Conservation (phyloP, 2,797 vertebrate species). For the Ambastaia sidthimunki region DNA sequence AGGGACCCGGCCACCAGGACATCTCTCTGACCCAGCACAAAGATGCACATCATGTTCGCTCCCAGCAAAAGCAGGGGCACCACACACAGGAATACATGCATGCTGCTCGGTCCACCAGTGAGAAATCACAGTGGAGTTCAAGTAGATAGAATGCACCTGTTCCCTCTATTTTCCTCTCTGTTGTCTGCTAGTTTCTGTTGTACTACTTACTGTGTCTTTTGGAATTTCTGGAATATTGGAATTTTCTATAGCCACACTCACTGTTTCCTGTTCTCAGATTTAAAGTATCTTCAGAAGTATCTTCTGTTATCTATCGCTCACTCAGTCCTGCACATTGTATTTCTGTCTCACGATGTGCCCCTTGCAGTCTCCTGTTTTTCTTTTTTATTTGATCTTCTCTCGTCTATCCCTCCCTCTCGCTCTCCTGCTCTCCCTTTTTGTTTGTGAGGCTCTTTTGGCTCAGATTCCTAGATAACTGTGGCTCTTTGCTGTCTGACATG, state of each 20-base stretch:
- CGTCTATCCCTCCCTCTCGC: conserved; percentile 21
- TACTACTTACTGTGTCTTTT: neutral
- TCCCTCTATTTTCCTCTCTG: conserved; percentile 12
- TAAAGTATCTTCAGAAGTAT: conserved; percentile 40
- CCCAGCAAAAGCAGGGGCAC: conserved; percentile 70
- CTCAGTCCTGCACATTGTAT: conserved; percentile 76
- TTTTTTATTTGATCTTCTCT: conserved; percentile 57
- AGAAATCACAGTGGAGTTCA: conserved; percentile 15
- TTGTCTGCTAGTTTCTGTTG: conserved; percentile 33
- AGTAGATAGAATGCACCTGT: conserved; percentile 20
- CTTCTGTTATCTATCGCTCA: conserved; percentile 62
- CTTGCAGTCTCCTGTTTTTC: conserved; percentile 42
- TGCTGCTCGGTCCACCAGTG: conserved; percentile 27
- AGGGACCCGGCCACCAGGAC: conserved; percentile 73
- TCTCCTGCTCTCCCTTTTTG: conserved; percentile 55
- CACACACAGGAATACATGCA: conserved; percentile 50
- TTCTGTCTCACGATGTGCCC: conserved; percentile 55
- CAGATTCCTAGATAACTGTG: conserved; percentile 81
- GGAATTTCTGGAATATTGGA: neutral
- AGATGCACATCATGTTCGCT: conserved; percentile 56
- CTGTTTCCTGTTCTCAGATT: conserved; percentile 41
- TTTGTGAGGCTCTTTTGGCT: conserved; percentile 75
- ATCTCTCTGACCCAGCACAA: conserved; percentile 65
- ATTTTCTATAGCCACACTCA: conserved; percentile 6
- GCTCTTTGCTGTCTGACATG: conserved; percentile 80